Percentiles rank a stretch among this genome's conserved stretches.
Evolutionary conservation across 2,797 vertebrate species (phyloP).

Genomic region (Poeciliopsis turneri): DNA sequence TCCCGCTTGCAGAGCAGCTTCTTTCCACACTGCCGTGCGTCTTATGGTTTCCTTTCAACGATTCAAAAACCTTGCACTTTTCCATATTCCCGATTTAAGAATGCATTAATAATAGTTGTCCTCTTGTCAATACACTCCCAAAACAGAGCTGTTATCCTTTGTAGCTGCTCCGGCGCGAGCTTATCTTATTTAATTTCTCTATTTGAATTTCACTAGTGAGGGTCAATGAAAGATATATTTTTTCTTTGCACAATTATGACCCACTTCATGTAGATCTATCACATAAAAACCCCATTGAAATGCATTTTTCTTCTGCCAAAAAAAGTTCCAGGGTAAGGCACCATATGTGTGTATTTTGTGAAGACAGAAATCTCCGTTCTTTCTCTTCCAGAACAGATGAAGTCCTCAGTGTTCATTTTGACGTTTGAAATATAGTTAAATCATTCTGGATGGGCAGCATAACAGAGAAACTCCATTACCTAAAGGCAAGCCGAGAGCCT

Average conservation of each 20-base stretch:
- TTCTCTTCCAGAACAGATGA: constrained; percentile 54
- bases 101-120: neutral
- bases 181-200: neutral
- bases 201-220: neutral
- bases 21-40: neutral
- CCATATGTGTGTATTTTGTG: neutral
- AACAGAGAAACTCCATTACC: constrained; percentile 52
- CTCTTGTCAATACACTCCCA: neutral
- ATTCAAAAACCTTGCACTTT: neutral
- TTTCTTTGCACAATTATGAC: neutral
- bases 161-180: neutral
- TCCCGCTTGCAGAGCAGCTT: neutral
- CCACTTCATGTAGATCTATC: neutral
- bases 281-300: neutral
- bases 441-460: constrained; percentile 21
- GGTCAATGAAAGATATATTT: neutral
- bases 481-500: constrained; percentile 45
- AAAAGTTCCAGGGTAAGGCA: neutral
- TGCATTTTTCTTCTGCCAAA: neutral
- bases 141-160: neutral
- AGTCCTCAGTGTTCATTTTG: constrained; percentile 40
- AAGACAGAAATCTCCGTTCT: neutral
- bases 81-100: neutral
- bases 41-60: neutral
- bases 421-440: constrained; percentile 46